These are phyloP conservation scores for Pangasius larnaudii DNA, from an alignment of 2,797 vertebrate genomes.

Conservation along the genomic window DNA sequence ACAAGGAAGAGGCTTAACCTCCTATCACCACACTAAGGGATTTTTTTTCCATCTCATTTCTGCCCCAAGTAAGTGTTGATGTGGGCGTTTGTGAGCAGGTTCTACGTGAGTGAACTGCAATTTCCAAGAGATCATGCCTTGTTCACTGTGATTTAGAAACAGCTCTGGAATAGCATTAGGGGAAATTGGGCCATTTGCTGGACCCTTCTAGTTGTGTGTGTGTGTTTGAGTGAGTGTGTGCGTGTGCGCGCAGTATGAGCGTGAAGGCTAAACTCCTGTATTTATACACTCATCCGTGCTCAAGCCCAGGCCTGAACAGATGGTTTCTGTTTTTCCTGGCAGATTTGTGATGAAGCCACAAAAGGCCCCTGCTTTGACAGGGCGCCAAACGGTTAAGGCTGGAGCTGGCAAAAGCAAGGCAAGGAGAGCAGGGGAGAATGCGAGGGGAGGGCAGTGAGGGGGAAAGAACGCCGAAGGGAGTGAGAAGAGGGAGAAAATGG, in stretches of 20 bases:
- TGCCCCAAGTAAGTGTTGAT: conserved; percentile 68
- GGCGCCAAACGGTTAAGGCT: conserved; percentile 78
- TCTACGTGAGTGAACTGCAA: conserved; percentile 35
- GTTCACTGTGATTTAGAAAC: conserved; percentile 42
- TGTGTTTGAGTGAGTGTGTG: conserved; percentile 34
- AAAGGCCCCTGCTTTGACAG: conserved; percentile 80
- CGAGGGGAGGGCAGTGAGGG: conserved; percentile 60
- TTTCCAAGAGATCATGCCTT: conserved; percentile 53
- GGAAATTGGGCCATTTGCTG: conserved; percentile 58
- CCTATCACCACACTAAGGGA: conserved; percentile 71
- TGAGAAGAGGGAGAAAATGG: conserved; percentile 57
- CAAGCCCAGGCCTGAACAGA: conserved; percentile 74
- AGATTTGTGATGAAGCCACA: conserved; percentile 84
- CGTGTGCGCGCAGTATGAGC: conserved; percentile 61
- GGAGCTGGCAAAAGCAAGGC: conserved; percentile 73
- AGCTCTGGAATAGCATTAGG: conserved; percentile 41
- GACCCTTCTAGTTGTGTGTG: conserved; percentile 64
- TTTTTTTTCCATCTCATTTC: conserved; percentile 61
- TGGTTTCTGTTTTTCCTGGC: conserved; percentile 85
- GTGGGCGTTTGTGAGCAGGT: conserved; percentile 42
- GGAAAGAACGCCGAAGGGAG: conserved; percentile 46
- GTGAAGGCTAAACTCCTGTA: conserved; percentile 76
- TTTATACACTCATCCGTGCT: conserved; percentile 73
- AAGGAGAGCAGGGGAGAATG: conserved; percentile 68
- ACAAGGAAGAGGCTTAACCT: conserved; percentile 79